Evolutionary conservation across 2,888 invertebrate genomes (phyloP).

Genomic region (Creontiades dilutus): DNA sequence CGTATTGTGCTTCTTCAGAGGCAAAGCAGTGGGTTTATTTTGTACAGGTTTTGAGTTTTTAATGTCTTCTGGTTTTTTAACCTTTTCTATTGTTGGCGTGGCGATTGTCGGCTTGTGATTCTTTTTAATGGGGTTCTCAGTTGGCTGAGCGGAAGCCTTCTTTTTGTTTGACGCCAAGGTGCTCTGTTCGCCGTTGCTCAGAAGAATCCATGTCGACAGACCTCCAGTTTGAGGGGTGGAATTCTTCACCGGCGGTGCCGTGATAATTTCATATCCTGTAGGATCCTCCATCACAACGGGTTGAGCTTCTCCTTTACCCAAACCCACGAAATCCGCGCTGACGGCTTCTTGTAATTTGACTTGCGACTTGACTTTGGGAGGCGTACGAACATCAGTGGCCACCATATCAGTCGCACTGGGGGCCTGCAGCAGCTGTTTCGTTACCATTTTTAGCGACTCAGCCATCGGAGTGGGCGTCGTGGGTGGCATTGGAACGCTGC

Average conservation of each 20-base stretch:
- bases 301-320: conserved; percentile 82
- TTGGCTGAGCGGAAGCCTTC: conserved; percentile 68
- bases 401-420: conserved; percentile 78
- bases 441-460: conserved; percentile 82
- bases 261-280: conserved; percentile 77
- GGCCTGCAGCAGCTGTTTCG: conserved; percentile 81
- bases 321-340: conserved; percentile 74
- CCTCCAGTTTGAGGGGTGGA: conserved; percentile 80
- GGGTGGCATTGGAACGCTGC: conserved; percentile 47
- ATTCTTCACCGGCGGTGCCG: conserved; percentile 37
- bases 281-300: conserved; percentile 83
- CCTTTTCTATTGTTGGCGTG: conserved; percentile 72
- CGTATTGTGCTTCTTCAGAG: conserved; percentile 74
- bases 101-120: conserved; percentile 61
- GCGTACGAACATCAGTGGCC: conserved; percentile 82
- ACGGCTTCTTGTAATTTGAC: conserved; percentile 76
- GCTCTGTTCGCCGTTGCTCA: conserved; percentile 80
- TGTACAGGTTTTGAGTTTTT: conserved; percentile 70
- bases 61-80: conserved; percentile 70
- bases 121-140: conserved; percentile 71
- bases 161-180: conserved; percentile 74
- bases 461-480: conserved; percentile 78
- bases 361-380: conserved; percentile 83
- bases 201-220: conserved; percentile 87
- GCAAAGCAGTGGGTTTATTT: conserved; percentile 73